Percentiles rank a stretch among this genome's conserved stretches.
Evolutionary conservation across 2,113 vertebrate species (phyloP).

Genomic region (Lipotes vexillifer): DNA sequence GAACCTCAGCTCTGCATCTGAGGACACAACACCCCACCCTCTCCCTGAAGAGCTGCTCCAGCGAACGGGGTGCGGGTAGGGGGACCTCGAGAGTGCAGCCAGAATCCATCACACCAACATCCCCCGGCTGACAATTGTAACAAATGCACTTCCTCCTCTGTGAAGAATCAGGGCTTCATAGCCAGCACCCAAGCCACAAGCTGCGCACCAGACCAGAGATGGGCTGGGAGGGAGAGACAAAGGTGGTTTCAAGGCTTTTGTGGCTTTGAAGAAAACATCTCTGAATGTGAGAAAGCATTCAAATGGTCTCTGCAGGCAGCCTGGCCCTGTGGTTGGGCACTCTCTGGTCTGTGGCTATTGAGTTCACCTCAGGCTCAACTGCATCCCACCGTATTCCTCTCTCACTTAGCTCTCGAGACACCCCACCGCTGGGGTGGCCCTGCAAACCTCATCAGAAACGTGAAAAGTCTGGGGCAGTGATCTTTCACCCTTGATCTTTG

Average conservation of each 20-base stretch:
- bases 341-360: neutral
- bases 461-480: neutral
- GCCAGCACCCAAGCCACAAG: neutral
- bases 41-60: neutral
- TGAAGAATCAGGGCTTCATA: accelerated
- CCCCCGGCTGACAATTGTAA: neutral
- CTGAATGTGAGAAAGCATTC: neutral
- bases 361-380: neutral
- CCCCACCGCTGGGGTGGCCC: neutral
- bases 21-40: neutral
- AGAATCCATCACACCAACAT: neutral
- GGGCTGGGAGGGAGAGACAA: neutral
- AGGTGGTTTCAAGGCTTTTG: neutral
- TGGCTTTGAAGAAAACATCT: neutral
- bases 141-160: neutral
- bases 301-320: neutral
- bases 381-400: neutral
- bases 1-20: neutral
- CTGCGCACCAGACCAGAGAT: neutral
- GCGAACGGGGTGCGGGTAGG: too few relatives aligned
- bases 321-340: neutral
- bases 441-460: neutral
- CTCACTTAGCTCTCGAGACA: neutral
- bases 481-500: neutral
- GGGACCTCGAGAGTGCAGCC: neutral